Evolutionary conservation across 1,140 invertebrate genomes (phyloP), one percentile per base, ranked within the genome.

Genomic region (Metaphire vulgaris): DNA sequence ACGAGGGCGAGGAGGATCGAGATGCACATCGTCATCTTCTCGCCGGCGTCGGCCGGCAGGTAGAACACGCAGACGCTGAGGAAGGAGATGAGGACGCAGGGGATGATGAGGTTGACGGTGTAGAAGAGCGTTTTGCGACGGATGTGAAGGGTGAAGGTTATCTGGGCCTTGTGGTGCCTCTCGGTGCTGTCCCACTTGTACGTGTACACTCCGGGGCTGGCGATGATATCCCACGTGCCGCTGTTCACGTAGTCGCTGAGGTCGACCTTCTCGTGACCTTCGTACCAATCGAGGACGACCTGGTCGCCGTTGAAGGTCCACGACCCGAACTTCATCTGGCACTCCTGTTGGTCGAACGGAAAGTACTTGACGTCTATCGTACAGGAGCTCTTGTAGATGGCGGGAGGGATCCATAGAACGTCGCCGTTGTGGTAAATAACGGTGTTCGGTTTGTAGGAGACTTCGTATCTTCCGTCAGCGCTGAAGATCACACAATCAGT

Each of bases 191-290:
- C 56, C 64, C 33, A 26, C 32, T 69, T 78, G 21, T 56, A 30
- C 32, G 76, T 75, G n/a, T 74, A 74, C 15, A 34, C 72, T 1
- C 82, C 85, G 0, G 97, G 97, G 75, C 97, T 96, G 88, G 94
- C 95, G 34, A 99, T 96, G 72, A 99, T 97, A 85, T 99, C 97
- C 97, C 97, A 99, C 1, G 97, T 98, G 26, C 97, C 96, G 77
- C 94, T 97, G 83, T 97, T 97, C 91, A 95, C 96, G 84, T 98
- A 99, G 87, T 98, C 96, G 0, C 93, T 96, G 12, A 98, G 87
- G 87, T 98, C 96, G 1, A 98, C 82, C 92, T 68, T 69, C 16
- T 96, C 93, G 85, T 97, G 97, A 83, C 96, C 93, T 83, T 96
- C 95, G 86, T 96, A 97, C 15, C 96, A 88, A 0, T 93, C 92